Base-by-base conservation (phyloP, 2,113 vertebrate genomes). In the Cyanoderma ruficeps region DNA sequence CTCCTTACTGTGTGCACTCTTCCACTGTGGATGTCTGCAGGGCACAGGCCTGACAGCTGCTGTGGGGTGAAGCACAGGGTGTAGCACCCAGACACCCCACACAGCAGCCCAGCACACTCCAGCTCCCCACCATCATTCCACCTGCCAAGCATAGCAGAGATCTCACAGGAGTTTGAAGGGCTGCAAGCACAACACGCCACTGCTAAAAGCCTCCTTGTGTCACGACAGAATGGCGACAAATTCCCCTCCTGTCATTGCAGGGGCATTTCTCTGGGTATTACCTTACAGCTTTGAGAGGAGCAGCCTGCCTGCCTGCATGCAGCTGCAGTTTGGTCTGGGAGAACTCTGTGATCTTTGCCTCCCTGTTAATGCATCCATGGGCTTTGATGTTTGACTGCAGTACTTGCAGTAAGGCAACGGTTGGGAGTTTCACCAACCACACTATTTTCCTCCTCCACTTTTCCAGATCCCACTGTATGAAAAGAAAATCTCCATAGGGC, bases 1-100 rank as follows among this genome's bases (percentile, higher is more conserved):
- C 16, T 37, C 77, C 44, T 42, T 6, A 1, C 4, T 11, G 24
- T 1, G 1, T 15, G 60, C 4, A 0, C 23, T 19, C 33, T 9
- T 4, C 50, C 72, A 2, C 64, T 9, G 23, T 7, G 61, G 20
- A 11, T 39, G 37, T 35, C 30, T 56, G 23, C 31, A 15, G 53
- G 0, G 2, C 13, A 22, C 0, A 1, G 30, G 30, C 17, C 79
- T 74, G 60, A 6, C 56, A 56, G 95, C 59, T 11, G 7, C 17
- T 30, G 39, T 3, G 33, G 52, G 37, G 24, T 4, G 3, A 1
- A 60, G 63, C 22, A 7, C 4, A 2, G 27, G 33, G 13, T 39
- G 74, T 11, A 84, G 86, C 74, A 60, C 41, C 44, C 78, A 55
- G 27, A 16, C 3, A 1, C n/a, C 2, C 9, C 4, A 18, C 5